Percentiles rank a stretch among this genome's conserved stretches.
Conservation (phyloP, 2,797 vertebrate species). For the Lagorchestes hirsutus region DNA sequence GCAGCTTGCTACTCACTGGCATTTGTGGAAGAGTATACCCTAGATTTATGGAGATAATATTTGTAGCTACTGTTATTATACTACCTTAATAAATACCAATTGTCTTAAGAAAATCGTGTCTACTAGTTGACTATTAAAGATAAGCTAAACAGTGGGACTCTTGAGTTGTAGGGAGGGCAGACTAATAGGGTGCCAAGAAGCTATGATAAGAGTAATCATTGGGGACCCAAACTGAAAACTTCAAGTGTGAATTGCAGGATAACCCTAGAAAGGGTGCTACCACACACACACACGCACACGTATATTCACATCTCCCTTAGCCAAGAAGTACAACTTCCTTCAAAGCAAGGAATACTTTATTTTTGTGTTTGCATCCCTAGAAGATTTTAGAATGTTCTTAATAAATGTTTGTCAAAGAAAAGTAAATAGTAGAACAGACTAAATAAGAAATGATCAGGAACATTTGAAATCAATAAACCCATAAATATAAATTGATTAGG, state of each 20-base stretch:
- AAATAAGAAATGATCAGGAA: neutral
- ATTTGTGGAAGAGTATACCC: neutral
- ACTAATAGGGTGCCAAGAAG: neutral
- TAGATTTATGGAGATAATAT: neutral
- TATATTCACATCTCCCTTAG: neutral
- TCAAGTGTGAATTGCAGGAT: neutral
- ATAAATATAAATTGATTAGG: neutral
- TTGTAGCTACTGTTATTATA: neutral
- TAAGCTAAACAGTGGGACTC: neutral
- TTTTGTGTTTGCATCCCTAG: neutral
- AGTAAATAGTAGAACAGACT: neutral
- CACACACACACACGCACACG: too few relatives aligned
- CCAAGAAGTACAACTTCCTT: neutral
- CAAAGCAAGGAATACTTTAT: neutral
- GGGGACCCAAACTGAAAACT: neutral
- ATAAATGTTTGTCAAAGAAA: neutral
- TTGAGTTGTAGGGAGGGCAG: neutral
- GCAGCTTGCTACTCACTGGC: neutral
- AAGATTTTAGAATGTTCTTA: neutral
- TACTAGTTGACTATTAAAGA: neutral
- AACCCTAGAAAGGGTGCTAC: neutral
- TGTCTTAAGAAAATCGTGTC: neutral
- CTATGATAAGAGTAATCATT: neutral
- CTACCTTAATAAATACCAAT: neutral
- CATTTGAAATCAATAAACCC: neutral